phyloP scores from a whole-genome alignment of 2,113 vertebrate species.

The Progne subis region DNA sequence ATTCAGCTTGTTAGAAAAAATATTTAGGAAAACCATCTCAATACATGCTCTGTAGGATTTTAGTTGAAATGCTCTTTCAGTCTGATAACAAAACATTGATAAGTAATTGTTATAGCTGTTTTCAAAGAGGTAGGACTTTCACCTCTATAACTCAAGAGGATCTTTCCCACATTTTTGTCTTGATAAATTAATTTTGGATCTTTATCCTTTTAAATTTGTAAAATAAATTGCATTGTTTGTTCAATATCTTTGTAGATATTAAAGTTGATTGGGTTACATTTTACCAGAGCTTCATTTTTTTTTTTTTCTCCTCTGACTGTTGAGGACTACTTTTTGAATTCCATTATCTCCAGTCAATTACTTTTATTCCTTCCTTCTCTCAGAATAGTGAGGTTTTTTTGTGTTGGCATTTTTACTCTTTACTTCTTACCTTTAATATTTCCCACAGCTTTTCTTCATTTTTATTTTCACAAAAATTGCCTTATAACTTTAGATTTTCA shows the following conservation, averaged over 20 bases:
- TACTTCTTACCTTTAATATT: too few relatives aligned
- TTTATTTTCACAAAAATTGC: not conserved
- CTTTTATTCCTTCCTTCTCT: not conserved
- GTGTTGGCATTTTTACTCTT: too few relatives aligned
- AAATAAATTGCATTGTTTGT: not conserved
- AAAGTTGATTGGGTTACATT: not conserved
- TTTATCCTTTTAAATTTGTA: not conserved
- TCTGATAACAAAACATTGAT: not conserved
- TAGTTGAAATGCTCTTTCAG: not conserved
- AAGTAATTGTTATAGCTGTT: not conserved
- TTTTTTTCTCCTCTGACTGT: not conserved
- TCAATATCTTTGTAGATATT: not conserved
- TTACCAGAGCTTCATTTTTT: not conserved
- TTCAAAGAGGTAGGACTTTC: not conserved
- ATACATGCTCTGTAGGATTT: not conserved
- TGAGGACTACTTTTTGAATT: not conserved
- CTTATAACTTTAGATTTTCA: not conserved
- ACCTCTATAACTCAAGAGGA: not conserved
- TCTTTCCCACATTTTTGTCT: not conserved
- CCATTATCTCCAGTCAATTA: not conserved
- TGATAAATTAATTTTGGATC: not conserved
- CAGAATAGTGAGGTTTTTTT: not conserved
- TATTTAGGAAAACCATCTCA: not conserved
- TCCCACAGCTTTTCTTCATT: not conserved
- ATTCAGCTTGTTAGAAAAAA: not conserved